Evolutionary conservation across 2,888 invertebrate species (phyloP).

Genomic region (Acleris holmiana): DNA sequence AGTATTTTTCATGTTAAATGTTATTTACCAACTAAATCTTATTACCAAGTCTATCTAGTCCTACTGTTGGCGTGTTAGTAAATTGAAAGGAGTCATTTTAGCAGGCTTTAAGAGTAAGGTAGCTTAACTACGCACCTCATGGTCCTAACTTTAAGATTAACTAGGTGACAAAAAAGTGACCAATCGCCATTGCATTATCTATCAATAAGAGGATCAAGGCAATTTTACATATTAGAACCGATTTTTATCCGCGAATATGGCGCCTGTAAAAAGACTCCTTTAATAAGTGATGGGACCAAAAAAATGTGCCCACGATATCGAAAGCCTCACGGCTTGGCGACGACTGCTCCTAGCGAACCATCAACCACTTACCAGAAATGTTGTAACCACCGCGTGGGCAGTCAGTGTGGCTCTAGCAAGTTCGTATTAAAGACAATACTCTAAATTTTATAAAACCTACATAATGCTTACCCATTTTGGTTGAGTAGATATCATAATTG

Average conservation of each 20-base stretch:
- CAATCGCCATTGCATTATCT: slow-evolving; percentile 9
- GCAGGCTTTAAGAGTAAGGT: slow-evolving; percentile 37
- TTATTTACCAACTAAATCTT: slow-evolving; percentile 42
- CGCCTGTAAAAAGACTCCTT: slow-evolving; percentile 54
- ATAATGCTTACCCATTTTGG: slow-evolving; percentile 47
- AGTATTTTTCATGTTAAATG: slow-evolving; percentile 49
- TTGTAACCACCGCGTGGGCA: slow-evolving; percentile 24
- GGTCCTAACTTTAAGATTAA: background rate
- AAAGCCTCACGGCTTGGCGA: slow-evolving; percentile 46
- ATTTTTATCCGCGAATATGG: slow-evolving; percentile 17
- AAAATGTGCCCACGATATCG: slow-evolving; percentile 52
- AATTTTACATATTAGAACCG: slow-evolving; percentile 5
- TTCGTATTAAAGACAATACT: slow-evolving; percentile 61
- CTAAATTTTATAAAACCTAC: slow-evolving; percentile 45
- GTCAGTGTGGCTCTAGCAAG: slow-evolving; percentile 38
- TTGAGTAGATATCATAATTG: slow-evolving; percentile 41
- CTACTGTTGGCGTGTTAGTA: slow-evolving; percentile 50
- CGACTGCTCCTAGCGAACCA: slow-evolving; percentile 41
- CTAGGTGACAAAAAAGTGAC: too few species aligned
- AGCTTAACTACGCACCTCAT: slow-evolving; percentile 15
- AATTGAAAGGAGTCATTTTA: slow-evolving; percentile 49
- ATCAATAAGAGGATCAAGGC: slow-evolving; percentile 21
- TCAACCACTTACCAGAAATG: background rate
- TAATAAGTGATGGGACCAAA: slow-evolving; percentile 76
- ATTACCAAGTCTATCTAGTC: slow-evolving; percentile 47